Evolutionary conservation across 2,888 invertebrate genomes (phyloP).

Genomic region (Campoletis raptor): DNA sequence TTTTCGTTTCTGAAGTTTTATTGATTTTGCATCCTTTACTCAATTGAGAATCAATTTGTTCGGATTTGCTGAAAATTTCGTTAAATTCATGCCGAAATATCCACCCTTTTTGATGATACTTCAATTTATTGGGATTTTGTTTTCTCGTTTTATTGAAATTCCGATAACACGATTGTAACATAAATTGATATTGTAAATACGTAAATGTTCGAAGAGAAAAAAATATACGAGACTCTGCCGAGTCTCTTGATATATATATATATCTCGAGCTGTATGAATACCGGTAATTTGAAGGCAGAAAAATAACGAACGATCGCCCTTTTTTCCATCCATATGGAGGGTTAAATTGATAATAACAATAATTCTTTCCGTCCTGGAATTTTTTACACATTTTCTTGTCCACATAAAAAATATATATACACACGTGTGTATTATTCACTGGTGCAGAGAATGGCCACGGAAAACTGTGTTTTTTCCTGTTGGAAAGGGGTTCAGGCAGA

Average conservation of each 20-base stretch:
- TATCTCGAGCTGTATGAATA: no score
- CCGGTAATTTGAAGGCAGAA: background rate
- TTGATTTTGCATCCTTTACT: background rate
- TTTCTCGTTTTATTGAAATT: background rate
- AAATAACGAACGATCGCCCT: constrained; percentile 7
- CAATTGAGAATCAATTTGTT: background rate
- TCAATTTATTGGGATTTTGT: background rate
- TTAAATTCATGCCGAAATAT: background rate
- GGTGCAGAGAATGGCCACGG: constrained; percentile 18
- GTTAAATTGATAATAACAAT: constrained; percentile 64
- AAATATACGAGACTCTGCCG: no score
- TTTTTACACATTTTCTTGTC: background rate
- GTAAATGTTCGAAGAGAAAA: background rate
- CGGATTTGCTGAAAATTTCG: background rate
- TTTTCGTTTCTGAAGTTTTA: background rate
- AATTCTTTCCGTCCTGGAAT: constrained; percentile 32
- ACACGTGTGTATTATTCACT: background rate
- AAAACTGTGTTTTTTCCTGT: constrained; percentile 39
- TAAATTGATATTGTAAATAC: background rate
- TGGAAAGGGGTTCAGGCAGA: background rate
- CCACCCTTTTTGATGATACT: background rate
- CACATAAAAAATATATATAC: background rate
- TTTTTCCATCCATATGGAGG: constrained; percentile 27
- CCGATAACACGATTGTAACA: background rate
- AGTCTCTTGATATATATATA: no score